Evolutionary conservation across 2,797 vertebrate species (phyloP).

Genomic region (Acestrorhynchus altus): DNA sequence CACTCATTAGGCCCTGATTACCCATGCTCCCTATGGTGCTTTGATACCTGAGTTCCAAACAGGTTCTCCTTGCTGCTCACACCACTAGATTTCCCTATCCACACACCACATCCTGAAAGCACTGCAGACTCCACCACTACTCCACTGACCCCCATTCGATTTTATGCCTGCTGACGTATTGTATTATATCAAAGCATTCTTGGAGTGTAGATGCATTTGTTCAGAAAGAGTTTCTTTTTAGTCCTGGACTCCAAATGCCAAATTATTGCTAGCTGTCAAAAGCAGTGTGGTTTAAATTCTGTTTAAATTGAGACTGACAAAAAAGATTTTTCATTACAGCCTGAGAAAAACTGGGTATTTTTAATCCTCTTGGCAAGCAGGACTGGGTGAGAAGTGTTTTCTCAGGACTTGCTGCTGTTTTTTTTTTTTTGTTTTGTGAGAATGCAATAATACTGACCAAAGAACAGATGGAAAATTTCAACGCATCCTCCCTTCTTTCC

Average conservation of each 20-base stretch:
- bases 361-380: constrained; percentile 69
- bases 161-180: constrained; percentile 40
- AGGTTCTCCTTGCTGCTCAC: constrained; percentile 14
- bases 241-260: constrained; percentile 61
- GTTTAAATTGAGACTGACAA: constrained; percentile 43
- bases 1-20: constrained; percentile 46
- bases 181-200: constrained; percentile 48
- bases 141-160: constrained; percentile 13
- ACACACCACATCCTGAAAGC: constrained; percentile 20
- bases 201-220: constrained; percentile 39
- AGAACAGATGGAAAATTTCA: constrained; percentile 83
- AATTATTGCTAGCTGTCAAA: constrained; percentile 72
- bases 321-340: constrained; percentile 71
- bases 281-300: constrained; percentile 67
- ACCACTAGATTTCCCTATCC: constrained; percentile 33
- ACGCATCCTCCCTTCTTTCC: constrained; percentile 75
- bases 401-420: constrained; percentile 35
- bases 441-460: constrained; percentile 78
- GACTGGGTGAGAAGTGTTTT: constrained; percentile 59
- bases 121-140: neutral
- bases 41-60: constrained; percentile 27
- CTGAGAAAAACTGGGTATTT: constrained; percentile 66
- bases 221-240: constrained; percentile 58
- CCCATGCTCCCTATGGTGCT: constrained; percentile 24
- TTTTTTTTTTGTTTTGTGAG: constrained; percentile 61